Base-by-base conservation (phyloP, 2,797 vertebrate species). In the Spea hammondii region DNA sequence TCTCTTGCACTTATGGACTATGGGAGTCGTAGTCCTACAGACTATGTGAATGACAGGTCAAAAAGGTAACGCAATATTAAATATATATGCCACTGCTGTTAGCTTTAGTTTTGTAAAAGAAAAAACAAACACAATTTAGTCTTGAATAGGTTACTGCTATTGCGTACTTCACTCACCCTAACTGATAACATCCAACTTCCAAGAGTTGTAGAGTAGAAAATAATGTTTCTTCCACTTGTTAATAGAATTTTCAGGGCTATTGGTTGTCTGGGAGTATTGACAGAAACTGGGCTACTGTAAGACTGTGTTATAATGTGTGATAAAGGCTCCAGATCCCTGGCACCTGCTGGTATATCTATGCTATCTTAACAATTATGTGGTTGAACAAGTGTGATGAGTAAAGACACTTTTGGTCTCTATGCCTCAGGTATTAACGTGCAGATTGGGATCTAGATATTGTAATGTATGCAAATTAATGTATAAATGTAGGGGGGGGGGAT, bases 311-410 rank as follows among this genome's bases (percentile, higher is more conserved):
- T 53, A 50, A 14, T 13, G 55, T 65, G 59, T n/a, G 45, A 64
- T 64, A 50, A 50, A 51, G 11, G 54, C 17, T 49, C 14, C 4
- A 51, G 57, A 64, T 44, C 14, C 53, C 67, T 47, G 76, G 67
- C 68, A 78, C 67, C 68, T 64, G 67, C 59, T 46, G 59, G 44
- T 71, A 64, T 70, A 64, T 45, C 62, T 66, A 32, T 32, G 13
- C n/a, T 47, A 57, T 67, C 53, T 66, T 8, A 67, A 32, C 14
- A 68, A 76, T 50, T 68, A 76, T 76, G 49, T 14, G n/a, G 13
- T 44, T 51, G 6, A 73, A 64, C 11, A 54, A 65, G 60, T 74
- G 72, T 66, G 17, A 13, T 47, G 62, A 9, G n/a, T 62, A 62
- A 62, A 51, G 11, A 9, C 6, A 46, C 32, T 65, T n/a, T 6